A percentile compares a stretch with the other conserved stretches of the same genome.
Conservation (phyloP, 2,888 invertebrate species). For the Podabrus alpinus region DNA sequence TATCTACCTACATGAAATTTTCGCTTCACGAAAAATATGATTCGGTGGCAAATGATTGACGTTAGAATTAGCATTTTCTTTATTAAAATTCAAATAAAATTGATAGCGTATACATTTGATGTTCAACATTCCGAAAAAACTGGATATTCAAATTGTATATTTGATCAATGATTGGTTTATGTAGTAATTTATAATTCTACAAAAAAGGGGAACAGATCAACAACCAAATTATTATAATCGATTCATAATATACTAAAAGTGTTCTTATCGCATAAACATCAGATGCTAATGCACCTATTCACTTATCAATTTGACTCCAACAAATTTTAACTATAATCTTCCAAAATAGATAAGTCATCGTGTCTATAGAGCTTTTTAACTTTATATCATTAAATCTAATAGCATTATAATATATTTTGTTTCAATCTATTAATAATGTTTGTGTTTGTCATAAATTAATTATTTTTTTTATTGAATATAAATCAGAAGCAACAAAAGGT, state of each 20-base stretch:
- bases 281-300: conserved; percentile 1
- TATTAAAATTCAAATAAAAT: not conserved
- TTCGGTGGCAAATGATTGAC: conserved; percentile 19
- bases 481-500: not conserved
- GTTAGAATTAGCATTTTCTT: not conserved
- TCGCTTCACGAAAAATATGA: not conserved
- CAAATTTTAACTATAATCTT: not conserved
- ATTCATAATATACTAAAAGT: conserved; percentile 2
- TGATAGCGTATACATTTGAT: not conserved
- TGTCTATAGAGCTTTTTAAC: not conserved
- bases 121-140: not conserved
- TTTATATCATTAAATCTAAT: not conserved
- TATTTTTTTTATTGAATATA: not conserved
- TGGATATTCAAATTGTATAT: not conserved
- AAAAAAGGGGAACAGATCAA: not conserved
- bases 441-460: not conserved
- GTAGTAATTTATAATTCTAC: not conserved
- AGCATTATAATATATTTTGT: not conserved
- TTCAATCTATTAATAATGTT: conserved; percentile 1
- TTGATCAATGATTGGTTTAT: not conserved
- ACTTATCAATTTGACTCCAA: not conserved
- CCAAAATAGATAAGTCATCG: conserved; percentile 2
- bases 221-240: conserved; percentile 4
- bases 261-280: conserved; percentile 1
- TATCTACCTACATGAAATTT: conserved; percentile 8